Evolutionary conservation across 1,140 invertebrate species (phyloP).

Genomic region (Mercenaria mercenaria): DNA sequence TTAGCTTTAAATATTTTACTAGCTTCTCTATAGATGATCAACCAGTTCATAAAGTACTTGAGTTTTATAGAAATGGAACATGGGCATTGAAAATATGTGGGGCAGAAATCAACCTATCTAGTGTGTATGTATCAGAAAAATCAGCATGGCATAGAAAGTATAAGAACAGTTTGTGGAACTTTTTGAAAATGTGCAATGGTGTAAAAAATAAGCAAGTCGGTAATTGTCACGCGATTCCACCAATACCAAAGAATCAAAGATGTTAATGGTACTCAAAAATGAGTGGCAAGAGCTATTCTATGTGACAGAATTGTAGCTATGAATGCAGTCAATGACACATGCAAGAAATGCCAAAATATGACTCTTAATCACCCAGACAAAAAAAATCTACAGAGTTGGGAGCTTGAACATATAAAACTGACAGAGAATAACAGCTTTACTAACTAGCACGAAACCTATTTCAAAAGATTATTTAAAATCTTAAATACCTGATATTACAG

Average conservation of each 20-base stretch:
- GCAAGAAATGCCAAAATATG: constrained; percentile 39
- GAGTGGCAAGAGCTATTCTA: background rate
- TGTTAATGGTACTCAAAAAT: background rate
- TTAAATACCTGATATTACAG: background rate
- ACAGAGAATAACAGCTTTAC: background rate
- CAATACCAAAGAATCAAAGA: background rate
- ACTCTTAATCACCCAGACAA: background rate
- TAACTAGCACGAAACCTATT: background rate
- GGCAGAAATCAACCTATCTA: background rate
- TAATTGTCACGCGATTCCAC: constrained; percentile 1
- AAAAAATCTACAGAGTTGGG: background rate
- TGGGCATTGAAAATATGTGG: background rate
- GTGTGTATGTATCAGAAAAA: background rate
- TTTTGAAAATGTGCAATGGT: constrained; percentile 6
- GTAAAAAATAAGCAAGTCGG: background rate
- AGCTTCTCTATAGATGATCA: background rate
- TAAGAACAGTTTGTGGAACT: background rate
- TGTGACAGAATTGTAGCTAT: constrained; percentile 12
- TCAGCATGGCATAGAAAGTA: background rate
- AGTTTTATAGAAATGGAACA: background rate
- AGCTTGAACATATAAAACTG: background rate
- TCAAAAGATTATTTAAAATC: background rate
- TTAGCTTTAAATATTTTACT: background rate
- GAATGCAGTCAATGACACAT: background rate
- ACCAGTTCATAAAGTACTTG: background rate